Evolutionary conservation across 2,113 vertebrate species (phyloP).

Genomic region (Salvelinus fontinalis): DNA sequence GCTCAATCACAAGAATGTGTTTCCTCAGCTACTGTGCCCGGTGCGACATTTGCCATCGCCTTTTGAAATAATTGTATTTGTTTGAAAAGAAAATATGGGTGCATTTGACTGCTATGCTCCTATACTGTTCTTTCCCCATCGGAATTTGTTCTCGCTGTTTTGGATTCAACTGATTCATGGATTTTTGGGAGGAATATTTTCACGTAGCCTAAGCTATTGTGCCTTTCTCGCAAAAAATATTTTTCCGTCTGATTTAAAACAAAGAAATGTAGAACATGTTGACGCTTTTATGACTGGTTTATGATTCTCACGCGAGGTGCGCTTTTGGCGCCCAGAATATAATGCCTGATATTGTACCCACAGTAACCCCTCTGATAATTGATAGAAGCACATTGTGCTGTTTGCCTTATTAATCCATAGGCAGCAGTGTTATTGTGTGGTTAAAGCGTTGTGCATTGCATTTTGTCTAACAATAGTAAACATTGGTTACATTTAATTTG

Average conservation of each 20-base stretch:
- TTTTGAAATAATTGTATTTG: not conserved
- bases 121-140: not conserved
- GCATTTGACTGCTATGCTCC: not conserved
- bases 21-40: not conserved
- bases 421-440: too few species aligned
- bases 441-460: too few species aligned
- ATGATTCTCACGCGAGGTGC: not conserved
- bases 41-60: constrained; percentile 11
- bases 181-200: not conserved
- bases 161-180: not conserved
- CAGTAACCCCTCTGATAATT: too few species aligned
- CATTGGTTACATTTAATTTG: too few species aligned
- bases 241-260: not conserved
- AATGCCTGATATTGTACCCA: not conserved
- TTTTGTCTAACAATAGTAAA: too few species aligned
- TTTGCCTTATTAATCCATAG: too few species aligned
- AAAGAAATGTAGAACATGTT: too few species aligned
- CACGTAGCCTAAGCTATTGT: not conserved
- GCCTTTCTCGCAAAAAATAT: not conserved
- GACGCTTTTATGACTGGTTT: not conserved
- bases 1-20: not conserved
- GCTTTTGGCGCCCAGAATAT: not conserved
- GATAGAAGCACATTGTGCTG: too few species aligned
- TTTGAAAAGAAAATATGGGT: not conserved
- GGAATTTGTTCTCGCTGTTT: not conserved